These are phyloP conservation scores for Barnardius zonarius DNA, from an alignment of 2,113 vertebrate genomes.

Conservation along the genomic window DNA sequence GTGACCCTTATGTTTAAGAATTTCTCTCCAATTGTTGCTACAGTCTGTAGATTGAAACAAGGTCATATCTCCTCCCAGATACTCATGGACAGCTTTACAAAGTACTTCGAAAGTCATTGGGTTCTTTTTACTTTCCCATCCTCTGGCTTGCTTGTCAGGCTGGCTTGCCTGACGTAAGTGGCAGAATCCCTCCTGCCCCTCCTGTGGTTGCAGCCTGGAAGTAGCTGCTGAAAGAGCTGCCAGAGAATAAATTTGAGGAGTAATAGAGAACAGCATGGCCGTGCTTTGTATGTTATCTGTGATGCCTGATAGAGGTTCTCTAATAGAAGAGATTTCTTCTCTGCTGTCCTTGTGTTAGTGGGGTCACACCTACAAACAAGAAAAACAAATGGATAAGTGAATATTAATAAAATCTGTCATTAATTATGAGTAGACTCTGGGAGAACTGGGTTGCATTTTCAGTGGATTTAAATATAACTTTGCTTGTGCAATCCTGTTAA, in stretches of 20 bases:
- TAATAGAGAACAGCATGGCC: background rate
- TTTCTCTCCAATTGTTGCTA: background rate
- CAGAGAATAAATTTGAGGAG: background rate
- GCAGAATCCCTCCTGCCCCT: background rate
- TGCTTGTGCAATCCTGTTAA: conserved; percentile 21
- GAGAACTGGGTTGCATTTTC: background rate
- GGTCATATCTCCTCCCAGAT: accelerated
- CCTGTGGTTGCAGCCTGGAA: background rate
- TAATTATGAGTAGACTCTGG: background rate
- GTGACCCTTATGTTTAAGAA: background rate
- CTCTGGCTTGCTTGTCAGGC: background rate
- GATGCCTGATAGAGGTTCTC: background rate
- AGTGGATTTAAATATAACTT: conserved; percentile 21
- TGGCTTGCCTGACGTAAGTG: background rate
- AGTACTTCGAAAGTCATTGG: background rate
- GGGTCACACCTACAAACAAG: background rate
- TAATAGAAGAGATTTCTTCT: background rate
- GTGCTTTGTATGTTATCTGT: accelerated
- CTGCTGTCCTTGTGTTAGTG: background rate
- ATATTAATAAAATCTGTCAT: conserved; percentile 16
- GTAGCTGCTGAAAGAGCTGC: background rate
- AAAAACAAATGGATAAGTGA: background rate
- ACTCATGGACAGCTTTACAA: background rate
- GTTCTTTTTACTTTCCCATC: background rate
- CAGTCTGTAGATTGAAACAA: background rate